Conservation (phyloP, 2,113 vertebrate genomes). For the Dromiciops gliroides region DNA sequence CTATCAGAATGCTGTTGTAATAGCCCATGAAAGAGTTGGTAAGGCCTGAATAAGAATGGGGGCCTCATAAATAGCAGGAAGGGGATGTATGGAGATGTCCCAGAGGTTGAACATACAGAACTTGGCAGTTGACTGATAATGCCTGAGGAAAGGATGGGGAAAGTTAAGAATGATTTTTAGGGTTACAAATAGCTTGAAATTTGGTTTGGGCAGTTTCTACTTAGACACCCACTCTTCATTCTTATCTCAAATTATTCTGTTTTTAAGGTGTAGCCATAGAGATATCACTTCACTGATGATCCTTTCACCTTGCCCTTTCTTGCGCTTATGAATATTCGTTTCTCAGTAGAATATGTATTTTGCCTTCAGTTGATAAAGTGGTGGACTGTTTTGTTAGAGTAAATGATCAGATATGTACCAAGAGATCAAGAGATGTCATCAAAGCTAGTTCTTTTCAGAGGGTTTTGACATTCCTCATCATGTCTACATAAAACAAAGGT, state of each 20-base stretch:
- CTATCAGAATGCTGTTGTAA: not conserved
- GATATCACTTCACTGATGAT: not conserved
- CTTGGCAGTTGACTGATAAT: not conserved
- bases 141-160: not conserved
- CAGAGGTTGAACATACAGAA: not conserved
- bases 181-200: constrained; percentile 16
- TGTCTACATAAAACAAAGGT: not conserved
- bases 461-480: not conserved
- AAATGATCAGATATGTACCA: not conserved
- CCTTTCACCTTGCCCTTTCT: not conserved
- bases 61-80: not conserved
- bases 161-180: not conserved
- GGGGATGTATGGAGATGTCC: not conserved
- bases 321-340: not conserved
- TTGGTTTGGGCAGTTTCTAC: not conserved
- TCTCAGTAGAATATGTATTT: not conserved
- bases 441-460: not conserved
- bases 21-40: not conserved
- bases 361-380: not conserved
- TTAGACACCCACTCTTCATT: not conserved
- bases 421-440: not conserved
- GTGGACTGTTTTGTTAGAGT: not conserved
- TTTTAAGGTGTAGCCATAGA: not conserved
- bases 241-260: not conserved
- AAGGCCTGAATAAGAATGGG: not conserved